These are phyloP conservation scores for Euplexia lucipara DNA, from an alignment of 2,888 invertebrate genomes.

Conservation along the genomic window DNA sequence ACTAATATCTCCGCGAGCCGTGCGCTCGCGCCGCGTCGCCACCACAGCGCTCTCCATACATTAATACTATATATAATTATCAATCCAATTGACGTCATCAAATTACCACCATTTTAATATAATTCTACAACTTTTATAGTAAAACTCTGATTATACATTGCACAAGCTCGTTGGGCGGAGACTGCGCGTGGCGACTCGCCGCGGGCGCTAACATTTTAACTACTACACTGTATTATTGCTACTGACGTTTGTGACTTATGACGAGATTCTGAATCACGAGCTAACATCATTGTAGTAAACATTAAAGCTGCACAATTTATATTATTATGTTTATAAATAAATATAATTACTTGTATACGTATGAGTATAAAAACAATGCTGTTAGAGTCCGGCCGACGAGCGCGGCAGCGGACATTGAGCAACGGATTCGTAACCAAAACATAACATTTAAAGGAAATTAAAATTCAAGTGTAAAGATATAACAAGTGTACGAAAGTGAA, in stretches of 20 bases:
- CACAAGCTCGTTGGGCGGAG: conserved; percentile 74
- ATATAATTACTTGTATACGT: conserved; percentile 84
- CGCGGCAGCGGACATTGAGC: conserved; percentile 85
- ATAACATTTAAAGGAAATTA: conserved; percentile 75
- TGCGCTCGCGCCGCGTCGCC: conserved; percentile 53
- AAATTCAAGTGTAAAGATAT: conserved; percentile 82
- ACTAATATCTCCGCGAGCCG: conserved; percentile 78
- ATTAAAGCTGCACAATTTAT: conserved; percentile 91
- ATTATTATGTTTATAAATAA: conserved; percentile 89
- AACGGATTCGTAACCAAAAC: conserved; percentile 81
- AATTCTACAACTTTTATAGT: conserved; percentile 69
- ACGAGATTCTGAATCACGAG: conserved; percentile 91
- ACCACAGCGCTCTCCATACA: conserved; percentile 43
- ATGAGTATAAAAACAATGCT: conserved; percentile 84
- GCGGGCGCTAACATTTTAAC: conserved; percentile 75
- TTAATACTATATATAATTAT: conserved; percentile 59
- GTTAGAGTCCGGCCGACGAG: conserved; percentile 80
- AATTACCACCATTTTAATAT: conserved; percentile 58
- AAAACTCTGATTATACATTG: conserved; percentile 80
- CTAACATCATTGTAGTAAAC: conserved; percentile 90
- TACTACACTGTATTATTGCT: conserved; percentile 88
- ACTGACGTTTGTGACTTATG: conserved; percentile 91
- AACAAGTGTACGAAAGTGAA: conserved; percentile 83
- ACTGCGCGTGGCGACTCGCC: conserved; percentile 71
- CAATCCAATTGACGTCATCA: conserved; percentile 64